phyloP scores from a whole-genome alignment of 2,888 invertebrate genomes.

The Cheilosia vulpina region DNA sequence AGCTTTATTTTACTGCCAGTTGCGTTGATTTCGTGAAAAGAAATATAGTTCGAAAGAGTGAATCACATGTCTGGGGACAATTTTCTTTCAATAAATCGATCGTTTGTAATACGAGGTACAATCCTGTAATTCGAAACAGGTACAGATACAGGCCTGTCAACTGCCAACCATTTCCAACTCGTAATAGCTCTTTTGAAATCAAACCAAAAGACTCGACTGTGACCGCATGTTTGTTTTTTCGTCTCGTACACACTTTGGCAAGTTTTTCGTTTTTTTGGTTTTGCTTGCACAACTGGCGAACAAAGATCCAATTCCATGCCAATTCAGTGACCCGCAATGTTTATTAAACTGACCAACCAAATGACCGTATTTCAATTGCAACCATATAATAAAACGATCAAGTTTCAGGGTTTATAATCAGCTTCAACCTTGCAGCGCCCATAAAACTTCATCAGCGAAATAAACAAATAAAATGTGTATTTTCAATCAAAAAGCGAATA shows the following conservation, averaged over 20 bases:
- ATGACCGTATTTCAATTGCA: constrained; percentile 31
- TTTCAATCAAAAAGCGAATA: constrained; percentile 20
- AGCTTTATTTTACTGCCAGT: no score
- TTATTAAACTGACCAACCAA: background rate
- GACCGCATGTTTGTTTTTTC: no score
- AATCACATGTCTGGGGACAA: no score
- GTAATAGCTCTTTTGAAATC: no score
- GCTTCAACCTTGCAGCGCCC: constrained; percentile 29
- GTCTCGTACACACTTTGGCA: background rate
- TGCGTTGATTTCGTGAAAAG: no score
- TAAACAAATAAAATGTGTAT: constrained; percentile 22
- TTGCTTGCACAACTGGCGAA: background rate
- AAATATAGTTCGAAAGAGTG: no score
- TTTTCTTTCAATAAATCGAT: no score
- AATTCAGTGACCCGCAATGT: constrained; percentile 6
- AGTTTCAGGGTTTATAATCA: constrained; percentile 46
- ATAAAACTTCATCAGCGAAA: constrained; percentile 11
- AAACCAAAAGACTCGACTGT: no score
- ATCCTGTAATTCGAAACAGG: no score
- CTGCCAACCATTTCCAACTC: no score
- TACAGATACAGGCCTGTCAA: no score
- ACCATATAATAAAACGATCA: constrained; percentile 32
- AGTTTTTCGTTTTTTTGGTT: background rate
- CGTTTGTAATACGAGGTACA: no score
- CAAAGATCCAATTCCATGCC: background rate